phyloP scores from a whole-genome alignment of 2,888 invertebrate genomes.

The Plutella xylostella region DNA sequence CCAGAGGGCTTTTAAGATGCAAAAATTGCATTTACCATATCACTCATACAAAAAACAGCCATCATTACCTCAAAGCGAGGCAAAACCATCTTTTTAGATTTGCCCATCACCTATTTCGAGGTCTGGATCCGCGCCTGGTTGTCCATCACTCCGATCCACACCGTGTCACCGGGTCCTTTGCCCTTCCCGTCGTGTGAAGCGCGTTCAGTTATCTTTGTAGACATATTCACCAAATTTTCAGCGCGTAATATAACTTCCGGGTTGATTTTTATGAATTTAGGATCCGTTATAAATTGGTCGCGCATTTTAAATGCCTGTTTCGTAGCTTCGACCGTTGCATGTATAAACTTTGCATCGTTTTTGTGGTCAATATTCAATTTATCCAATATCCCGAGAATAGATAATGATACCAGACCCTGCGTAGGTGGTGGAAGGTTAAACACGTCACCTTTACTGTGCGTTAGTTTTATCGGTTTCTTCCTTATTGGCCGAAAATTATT shows the following conservation, averaged over 20 bases:
- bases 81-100: too few species aligned
- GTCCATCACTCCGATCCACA: slow-evolving; percentile 60
- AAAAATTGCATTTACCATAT: too few species aligned
- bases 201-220: slow-evolving; percentile 30
- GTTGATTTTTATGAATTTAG: slow-evolving; percentile 39
- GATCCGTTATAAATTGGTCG: slow-evolving; percentile 47
- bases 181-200: slow-evolving; percentile 28
- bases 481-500: slow-evolving; percentile 38
- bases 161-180: slow-evolving; percentile 47
- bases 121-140: too few species aligned
- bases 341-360: slow-evolving; percentile 47
- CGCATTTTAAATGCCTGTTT: slow-evolving; percentile 40
- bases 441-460: slow-evolving; percentile 41
- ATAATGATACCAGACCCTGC: slow-evolving; percentile 49
- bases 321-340: slow-evolving; percentile 47
- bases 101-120: too few species aligned
- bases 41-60: too few species aligned
- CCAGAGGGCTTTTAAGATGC: too few species aligned
- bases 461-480: slow-evolving; percentile 37
- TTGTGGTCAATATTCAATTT: slow-evolving; percentile 40
- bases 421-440: slow-evolving; percentile 56
- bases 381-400: slow-evolving; percentile 47
- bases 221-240: slow-evolving; percentile 33
- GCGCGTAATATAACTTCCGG: slow-evolving; percentile 33
- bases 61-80: too few species aligned